phyloP scores from a whole-genome alignment of 2,113 vertebrate species.

The Eptesicus fuscus region DNA sequence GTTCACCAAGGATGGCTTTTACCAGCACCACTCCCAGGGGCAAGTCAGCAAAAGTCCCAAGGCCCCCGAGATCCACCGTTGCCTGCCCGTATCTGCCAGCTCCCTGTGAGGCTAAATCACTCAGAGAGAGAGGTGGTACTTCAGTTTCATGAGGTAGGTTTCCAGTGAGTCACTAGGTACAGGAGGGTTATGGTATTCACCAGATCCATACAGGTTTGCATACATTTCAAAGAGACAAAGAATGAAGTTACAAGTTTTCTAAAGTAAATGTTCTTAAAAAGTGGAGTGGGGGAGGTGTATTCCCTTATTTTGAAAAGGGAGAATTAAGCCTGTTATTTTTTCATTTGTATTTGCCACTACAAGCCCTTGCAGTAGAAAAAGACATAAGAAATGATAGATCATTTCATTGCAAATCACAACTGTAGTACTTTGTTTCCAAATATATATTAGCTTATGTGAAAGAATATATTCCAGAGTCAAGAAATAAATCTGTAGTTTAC shows the following conservation, averaged over 20 bases:
- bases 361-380: background rate
- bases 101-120: background rate
- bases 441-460: background rate
- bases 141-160: background rate
- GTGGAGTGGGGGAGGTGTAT: fast-evolving
- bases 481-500: background rate
- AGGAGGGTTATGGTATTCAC: no score
- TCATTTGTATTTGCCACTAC: background rate
- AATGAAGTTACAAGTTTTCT: background rate
- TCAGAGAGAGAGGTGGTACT: background rate
- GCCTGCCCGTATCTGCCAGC: background rate
- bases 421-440: background rate
- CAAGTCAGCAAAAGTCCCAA: background rate
- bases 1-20: background rate
- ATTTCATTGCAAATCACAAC: background rate
- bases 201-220: background rate
- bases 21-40: background rate
- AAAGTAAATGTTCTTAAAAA: background rate
- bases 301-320: background rate
- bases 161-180: background rate
- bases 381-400: background rate
- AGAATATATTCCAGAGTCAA: background rate
- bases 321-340: background rate
- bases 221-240: background rate
- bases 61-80: background rate